Percentiles rank a stretch among this genome's conserved stretches.
Evolutionary conservation across 2,888 invertebrate genomes (phyloP).

Genomic region (Sphinx pinastri): DNA sequence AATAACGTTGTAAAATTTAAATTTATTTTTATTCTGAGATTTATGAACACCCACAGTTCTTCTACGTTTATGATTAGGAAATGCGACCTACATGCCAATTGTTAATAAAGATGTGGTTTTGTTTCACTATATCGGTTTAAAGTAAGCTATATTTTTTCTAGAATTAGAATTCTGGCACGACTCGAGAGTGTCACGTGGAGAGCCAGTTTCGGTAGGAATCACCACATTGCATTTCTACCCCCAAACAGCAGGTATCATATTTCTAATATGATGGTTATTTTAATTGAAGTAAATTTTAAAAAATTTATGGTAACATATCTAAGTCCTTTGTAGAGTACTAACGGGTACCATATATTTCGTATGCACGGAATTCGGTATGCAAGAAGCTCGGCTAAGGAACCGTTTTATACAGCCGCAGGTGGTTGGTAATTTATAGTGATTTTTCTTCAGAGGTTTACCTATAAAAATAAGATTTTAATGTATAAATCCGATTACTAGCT

Average conservation of each 20-base stretch:
- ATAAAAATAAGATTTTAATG: no score
- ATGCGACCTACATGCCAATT: background rate
- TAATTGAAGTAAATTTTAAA: no score
- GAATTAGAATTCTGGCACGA: no score
- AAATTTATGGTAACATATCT: no score
- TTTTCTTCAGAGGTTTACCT: background rate
- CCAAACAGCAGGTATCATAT: no score
- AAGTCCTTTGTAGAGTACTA: background rate
- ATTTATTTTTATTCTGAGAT: background rate
- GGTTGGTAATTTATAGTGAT: background rate
- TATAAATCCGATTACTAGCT: no score
- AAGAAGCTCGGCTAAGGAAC: background rate
- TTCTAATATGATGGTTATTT: no score
- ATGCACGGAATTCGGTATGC: slow-evolving; percentile 16
- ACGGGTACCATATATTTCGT: background rate
- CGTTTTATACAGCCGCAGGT: background rate
- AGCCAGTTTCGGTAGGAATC: no score
- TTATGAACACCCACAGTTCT: slow-evolving; percentile 4
- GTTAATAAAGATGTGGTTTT: slow-evolving; percentile 4
- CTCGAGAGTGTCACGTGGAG: no score
- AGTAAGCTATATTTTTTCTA: background rate
- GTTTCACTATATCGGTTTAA: background rate
- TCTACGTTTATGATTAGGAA: background rate
- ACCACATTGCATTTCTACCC: no score
- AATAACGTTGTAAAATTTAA: slow-evolving; percentile 1